Evolutionary conservation across 2,888 invertebrate genomes (phyloP), one percentile per base, ranked within the genome.

Genomic region (Pilophorus perplexus): DNA sequence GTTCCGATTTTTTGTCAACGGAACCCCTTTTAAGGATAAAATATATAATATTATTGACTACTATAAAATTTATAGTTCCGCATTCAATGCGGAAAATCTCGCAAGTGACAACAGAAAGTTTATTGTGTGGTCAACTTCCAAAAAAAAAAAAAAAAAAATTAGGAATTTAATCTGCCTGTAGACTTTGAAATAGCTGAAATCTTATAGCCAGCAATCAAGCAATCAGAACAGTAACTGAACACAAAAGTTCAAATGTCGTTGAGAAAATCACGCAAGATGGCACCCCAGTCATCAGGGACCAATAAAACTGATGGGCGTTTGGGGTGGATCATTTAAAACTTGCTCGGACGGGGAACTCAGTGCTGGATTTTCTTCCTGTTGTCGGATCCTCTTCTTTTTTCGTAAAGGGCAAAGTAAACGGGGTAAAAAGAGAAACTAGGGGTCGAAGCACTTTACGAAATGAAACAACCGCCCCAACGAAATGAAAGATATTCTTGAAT

Each of bases 401-500:
- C 22, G 40, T 38, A 10, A 18, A 38, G 52, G 38, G 42, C 16
- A 44, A 42, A 33, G 44, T 28, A 27, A 16, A 18, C 3, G 27
- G 37, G 33, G 38, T 18, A 46, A 62, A 64, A 64, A 64, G 37
- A n/a, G 62, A 48, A 40, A 25, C 48, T 8, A 52, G 44, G 40
- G 14, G 48, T 23, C 20, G 23, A 16, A 54, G 64, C 64, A 65
- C 64, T 65, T 65, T 46, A 65, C 64, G 42, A 54, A 65, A 65
- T 65, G 64, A 65, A 65, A 65, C 64, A 52, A 38, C 64, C 54
- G n/a, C 42, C 54, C 27, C 40, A 28, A 12, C 40, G 27, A 65
- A 65, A 65, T 65, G 54, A 65, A 54, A 65, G 64, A 64, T 64
- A 65, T 65, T 54, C 64, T 54, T 54, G 64, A 65, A 64, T 64